phyloP scores from a whole-genome alignment of 2,113 vertebrate genomes.

The Crotalus helleri region DNA sequence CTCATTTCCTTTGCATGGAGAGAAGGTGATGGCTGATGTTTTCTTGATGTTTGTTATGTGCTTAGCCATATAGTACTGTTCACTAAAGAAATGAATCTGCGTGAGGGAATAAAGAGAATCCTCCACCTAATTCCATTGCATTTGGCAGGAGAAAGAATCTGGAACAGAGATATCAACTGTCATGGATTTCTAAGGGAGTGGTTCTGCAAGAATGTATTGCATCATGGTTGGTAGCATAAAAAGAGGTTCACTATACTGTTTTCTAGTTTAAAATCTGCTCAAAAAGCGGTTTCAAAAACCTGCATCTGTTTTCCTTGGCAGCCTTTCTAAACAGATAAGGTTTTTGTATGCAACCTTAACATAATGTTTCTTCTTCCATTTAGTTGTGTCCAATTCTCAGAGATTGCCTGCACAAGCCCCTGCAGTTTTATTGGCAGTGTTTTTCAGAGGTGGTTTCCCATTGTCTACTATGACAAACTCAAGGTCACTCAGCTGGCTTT shows the following conservation, averaged over 20 bases:
- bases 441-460: not conserved
- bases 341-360: not conserved
- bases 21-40: not conserved
- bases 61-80: not conserved
- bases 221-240: not conserved
- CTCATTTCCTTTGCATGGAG: not conserved
- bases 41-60: not conserved
- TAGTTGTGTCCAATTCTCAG: not conserved
- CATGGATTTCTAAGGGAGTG: not conserved
- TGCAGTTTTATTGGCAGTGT: not conserved
- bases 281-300: not conserved
- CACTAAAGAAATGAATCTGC: not conserved
- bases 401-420: not conserved
- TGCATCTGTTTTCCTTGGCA: not conserved
- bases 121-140: not conserved
- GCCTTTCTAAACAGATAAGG: not conserved
- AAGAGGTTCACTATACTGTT: not conserved
- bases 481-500: not conserved
- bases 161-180: not conserved
- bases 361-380: not conserved
- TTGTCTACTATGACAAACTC: not conserved
- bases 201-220: not conserved
- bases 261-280: not conserved
- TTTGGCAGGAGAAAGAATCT: not conserved
- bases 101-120: not conserved